phyloP scores from a whole-genome alignment of 53 echinoderm and acorn worm species.

The Patiria pectinifera region DNA sequence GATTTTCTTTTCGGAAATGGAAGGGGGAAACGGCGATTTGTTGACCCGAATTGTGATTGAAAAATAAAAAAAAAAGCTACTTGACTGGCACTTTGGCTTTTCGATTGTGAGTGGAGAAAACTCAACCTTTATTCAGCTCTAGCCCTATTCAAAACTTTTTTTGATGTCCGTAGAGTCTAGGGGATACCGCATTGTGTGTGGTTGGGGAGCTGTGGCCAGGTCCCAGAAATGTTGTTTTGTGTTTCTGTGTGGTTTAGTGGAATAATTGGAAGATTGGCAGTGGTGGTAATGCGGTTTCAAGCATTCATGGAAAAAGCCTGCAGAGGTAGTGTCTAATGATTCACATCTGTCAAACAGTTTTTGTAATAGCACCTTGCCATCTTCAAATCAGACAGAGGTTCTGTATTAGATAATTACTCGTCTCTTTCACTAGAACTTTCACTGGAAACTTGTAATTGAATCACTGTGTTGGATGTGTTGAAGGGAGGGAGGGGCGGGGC shows the following conservation, averaged over 20 bases:
- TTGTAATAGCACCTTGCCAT: too few relatives aligned
- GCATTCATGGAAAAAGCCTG: neutral
- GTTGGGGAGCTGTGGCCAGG: neutral
- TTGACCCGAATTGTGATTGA: slow-evolving; percentile 27
- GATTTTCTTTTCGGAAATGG: neutral
- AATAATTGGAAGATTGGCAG: neutral
- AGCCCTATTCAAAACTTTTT: neutral
- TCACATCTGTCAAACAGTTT: too few relatives aligned
- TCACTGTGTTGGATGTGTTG: too few relatives aligned
- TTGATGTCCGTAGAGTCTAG: neutral
- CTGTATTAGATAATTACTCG: too few relatives aligned
- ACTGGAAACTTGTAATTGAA: too few relatives aligned
- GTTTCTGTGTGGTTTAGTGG: neutral
- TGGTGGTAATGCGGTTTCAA: neutral
- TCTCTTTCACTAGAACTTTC: too few relatives aligned
- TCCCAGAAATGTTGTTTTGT: neutral
- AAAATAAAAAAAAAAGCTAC: neutral
- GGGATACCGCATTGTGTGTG: neutral
- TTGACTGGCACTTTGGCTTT: slow-evolving; percentile 39
- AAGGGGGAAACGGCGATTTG: neutral
- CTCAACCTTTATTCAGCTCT: neutral
- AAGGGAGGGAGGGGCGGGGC: too few relatives aligned
- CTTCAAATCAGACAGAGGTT: too few relatives aligned
- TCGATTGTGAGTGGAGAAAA: slow-evolving; percentile 12
- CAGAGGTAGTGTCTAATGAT: neutral